Base-by-base conservation (phyloP, 2,113 vertebrate genomes). In the Alectura lathami region DNA sequence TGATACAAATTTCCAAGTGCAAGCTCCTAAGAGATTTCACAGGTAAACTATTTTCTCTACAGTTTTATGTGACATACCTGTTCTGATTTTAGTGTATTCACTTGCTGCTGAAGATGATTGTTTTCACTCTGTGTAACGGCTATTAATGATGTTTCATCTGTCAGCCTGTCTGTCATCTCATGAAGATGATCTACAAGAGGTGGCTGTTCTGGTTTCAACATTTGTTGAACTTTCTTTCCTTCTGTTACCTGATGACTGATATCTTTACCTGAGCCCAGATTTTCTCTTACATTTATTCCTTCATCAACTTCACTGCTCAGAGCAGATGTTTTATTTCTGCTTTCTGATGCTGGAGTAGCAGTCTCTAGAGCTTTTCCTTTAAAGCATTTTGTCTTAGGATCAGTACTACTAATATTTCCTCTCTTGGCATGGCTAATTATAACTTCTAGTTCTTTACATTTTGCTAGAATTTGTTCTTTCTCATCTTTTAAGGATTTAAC, bases 81-180 rank as follows among this genome's bases (percentile, higher is more conserved):
- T 88, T 99, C 98, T 75, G 96, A 95, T 88, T 97, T 97, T 56
- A 98, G 93, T 48, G 91, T 34, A 69, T 84, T 88, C 96, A 98
- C 96, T 95, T 98, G 97, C 93, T 98, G 97, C 96, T 97, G 96
- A 95, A 98, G 98, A 38, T 97, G 89, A 79, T 95, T 88, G 48
- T 93, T 96, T 97, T 97, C 98, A 83, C 56, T 80, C 48, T 81
- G 93, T 47, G 97, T 86, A 94, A 91, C 48, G 9, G 91, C 69
- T 51, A 76, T 53, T 74, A 81, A 63, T 0, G 95, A 92, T 56
- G 97, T 94, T 82, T 97, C 97, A 73, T 91, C 96, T 63, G 95
- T 92, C 68, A 95, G 90, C 90, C 82, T 97, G 60, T 96, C 97
- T 89, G 91, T 94, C 16, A 91, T 57, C 51, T 93, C 92, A 57